Evolutionary conservation across 1,140 invertebrate species (phyloP), one percentile per base, ranked within the genome.

Genomic region (Brachionus asplanchnoidis): DNA sequence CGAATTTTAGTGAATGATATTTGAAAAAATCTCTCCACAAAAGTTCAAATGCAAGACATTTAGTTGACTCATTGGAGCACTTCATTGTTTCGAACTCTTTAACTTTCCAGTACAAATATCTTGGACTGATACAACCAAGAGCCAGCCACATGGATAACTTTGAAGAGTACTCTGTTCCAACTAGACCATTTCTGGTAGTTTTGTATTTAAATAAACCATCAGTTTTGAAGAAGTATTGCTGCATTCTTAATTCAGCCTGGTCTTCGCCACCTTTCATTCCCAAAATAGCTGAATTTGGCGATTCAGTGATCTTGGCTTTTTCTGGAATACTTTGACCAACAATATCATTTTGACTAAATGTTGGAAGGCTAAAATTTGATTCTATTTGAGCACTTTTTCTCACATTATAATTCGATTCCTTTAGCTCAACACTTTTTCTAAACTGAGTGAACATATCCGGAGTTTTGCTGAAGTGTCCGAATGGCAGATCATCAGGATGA

Each of bases 11-110:
- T 20, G 87, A 87, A 23, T 90, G 88, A 87, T 87, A 90, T 85
- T 88, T 86, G 82, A 90, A 90, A 85, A 90, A 90, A 78, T 90
- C 90, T 78, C 90, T 86, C 90, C 90, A 90, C 7, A 90, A 46
- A 32, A 90, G 86, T 73, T 90, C 90, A 87, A 90, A 90, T 50
- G 89, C 87, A 14, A 90, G 88, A 89, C 89, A 90, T 85, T 90
- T 90, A 7, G 90, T 90, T 7, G 89, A 89, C 66, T 90, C 86
- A 50, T 90, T 90, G 7, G 88, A 85, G 11, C 85, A 85, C 40
- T 88, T 79, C 26, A 88, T 85, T 17, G 85, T 44, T 80, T 90
- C 90, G 86, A 89, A 90, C 40, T 86, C 85, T 77, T 89, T 87
- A 0, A 89, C 87, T 86, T 90, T 89, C 86, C 86, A 88, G 84